Evolutionary conservation across 2,888 invertebrate species (phyloP).

Genomic region (Subacronicta megacephala): DNA sequence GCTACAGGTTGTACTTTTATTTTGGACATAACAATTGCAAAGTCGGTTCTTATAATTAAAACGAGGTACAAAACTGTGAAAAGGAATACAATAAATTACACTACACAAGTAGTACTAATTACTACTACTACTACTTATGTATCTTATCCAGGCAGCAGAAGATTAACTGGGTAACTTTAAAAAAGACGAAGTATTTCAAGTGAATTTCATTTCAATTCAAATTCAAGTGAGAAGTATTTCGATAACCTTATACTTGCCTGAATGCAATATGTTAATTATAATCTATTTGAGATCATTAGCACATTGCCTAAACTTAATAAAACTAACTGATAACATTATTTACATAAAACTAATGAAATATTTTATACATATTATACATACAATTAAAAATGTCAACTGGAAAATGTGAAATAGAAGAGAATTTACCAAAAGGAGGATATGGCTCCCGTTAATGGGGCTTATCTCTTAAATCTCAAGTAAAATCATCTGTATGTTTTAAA

Average conservation of each 20-base stretch:
- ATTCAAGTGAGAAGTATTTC: too few species aligned
- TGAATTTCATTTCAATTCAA: too few species aligned
- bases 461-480: neutral
- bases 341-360: too few species aligned
- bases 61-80: constrained; percentile 42
- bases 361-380: too few species aligned
- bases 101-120: neutral
- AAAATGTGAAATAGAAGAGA: neutral
- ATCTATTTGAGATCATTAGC: constrained; percentile 43
- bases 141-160: neutral
- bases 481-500: neutral
- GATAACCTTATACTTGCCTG: neutral
- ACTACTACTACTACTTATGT: too few species aligned
- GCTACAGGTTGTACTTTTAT: too few species aligned
- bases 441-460: too few species aligned
- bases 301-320: constrained; percentile 13
- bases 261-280: constrained; percentile 8
- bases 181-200: too few species aligned
- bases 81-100: neutral
- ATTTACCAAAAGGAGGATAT: too few species aligned
- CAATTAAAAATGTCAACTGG: neutral
- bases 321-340: too few species aligned
- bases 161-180: neutral
- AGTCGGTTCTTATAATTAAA: constrained; percentile 32
- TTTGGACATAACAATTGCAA: neutral